phyloP scores from a whole-genome alignment of 2,888 invertebrate genomes.

The Harpalus rufipes region DNA sequence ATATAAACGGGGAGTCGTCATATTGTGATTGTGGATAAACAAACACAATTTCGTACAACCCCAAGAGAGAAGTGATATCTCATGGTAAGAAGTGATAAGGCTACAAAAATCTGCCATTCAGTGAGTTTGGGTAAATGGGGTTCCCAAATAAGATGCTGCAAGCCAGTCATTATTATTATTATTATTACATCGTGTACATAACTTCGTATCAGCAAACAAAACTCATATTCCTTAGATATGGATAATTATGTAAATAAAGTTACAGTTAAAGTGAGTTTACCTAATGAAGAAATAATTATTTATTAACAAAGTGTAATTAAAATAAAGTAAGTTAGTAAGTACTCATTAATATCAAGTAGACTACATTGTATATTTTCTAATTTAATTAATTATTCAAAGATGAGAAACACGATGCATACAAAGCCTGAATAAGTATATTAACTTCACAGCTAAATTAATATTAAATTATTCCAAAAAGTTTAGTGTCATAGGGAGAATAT shows the following conservation, averaged over 20 bases:
- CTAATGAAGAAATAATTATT: constrained; percentile 14
- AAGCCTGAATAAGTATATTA: constrained; percentile 32
- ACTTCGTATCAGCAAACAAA: too few relatives aligned
- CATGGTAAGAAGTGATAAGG: too few relatives aligned
- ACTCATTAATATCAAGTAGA: constrained; percentile 14
- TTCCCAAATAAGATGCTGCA: too few relatives aligned
- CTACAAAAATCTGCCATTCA: too few relatives aligned
- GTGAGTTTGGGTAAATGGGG: too few relatives aligned
- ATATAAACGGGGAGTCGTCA: too few relatives aligned
- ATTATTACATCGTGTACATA: too few relatives aligned
- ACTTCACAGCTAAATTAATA: constrained; percentile 36
- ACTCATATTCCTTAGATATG: too few relatives aligned
- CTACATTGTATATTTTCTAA: constrained; percentile 16
- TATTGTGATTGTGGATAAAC: too few relatives aligned
- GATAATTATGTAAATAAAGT: background rate
- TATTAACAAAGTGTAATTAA: constrained; percentile 16
- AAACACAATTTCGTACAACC: too few relatives aligned
- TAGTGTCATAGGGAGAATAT: constrained; percentile 32
- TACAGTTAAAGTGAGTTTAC: background rate
- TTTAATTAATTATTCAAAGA: constrained; percentile 46
- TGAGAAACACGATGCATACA: constrained; percentile 39
- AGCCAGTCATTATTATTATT: too few relatives aligned
- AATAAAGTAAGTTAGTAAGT: constrained; percentile 15
- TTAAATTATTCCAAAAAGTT: constrained; percentile 49
- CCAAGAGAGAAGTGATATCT: too few relatives aligned